These are phyloP conservation scores for Mallotus villosus DNA, from an alignment of 2,797 vertebrate genomes.

Conservation along the genomic window DNA sequence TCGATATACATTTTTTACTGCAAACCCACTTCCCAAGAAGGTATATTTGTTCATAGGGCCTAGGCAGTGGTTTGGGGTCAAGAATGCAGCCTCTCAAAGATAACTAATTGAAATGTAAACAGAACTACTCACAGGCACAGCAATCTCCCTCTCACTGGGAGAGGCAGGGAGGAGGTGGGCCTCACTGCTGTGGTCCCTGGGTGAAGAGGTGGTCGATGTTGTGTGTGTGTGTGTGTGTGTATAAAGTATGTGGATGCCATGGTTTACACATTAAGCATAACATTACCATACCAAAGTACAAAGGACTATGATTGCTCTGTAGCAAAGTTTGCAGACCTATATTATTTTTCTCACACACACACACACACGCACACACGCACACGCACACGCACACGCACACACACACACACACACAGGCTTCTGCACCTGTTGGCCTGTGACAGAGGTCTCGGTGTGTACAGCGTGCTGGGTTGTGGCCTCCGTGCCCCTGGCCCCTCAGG, in stretches of 20 bases:
- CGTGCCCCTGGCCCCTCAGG: conserved; percentile 52
- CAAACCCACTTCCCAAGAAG: too few relatives aligned
- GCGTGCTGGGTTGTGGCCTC: conserved; percentile 18
- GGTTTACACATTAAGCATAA: not conserved
- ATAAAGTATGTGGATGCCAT: not conserved
- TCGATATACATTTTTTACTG: too few relatives aligned
- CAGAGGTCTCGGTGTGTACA: conserved; percentile 17
- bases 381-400: not conserved
- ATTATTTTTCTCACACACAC: not conserved
- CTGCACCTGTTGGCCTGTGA: conserved; percentile 46
- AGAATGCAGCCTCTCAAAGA: too few relatives aligned
- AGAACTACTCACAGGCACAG: conserved; percentile 69
- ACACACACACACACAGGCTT: not conserved
- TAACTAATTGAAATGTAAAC: not conserved
- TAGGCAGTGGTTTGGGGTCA: too few relatives aligned
- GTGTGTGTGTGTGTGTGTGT: conserved; percentile 1
- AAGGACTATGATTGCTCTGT: not conserved
- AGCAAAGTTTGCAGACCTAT: not conserved
- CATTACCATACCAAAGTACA: not conserved
- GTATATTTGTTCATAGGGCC: too few relatives aligned
- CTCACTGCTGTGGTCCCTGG: conserved; percentile 54
- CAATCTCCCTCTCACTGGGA: conserved; percentile 77
- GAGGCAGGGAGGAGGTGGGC: conserved; percentile 78
- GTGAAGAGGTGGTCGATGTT: not conserved
- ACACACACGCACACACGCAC: not conserved